A percentile compares a stretch with the other conserved stretches of the same genome.
Conservation (phyloP, 2,888 invertebrate genomes). For the Tubulanus polymorphus region DNA sequence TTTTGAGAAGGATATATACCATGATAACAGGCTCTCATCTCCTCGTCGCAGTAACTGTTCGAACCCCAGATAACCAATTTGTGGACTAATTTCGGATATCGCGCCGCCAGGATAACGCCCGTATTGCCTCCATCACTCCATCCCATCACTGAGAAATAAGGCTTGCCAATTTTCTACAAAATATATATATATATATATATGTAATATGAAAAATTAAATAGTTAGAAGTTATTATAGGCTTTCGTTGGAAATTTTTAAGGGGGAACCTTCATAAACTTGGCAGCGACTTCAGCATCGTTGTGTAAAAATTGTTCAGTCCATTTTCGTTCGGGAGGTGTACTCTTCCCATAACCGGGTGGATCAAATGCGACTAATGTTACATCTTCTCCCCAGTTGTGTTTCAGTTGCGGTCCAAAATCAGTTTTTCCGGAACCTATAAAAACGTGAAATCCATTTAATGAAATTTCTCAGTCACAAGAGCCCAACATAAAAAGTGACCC, state of each 20-base stretch:
- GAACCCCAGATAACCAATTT: slow-evolving; percentile 76
- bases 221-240: background rate
- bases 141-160: slow-evolving; percentile 70
- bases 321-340: slow-evolving; percentile 71
- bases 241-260: too few species aligned
- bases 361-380: slow-evolving; percentile 57
- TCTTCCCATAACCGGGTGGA: slow-evolving; percentile 82
- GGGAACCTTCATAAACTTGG: slow-evolving; percentile 71
- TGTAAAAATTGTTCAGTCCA: slow-evolving; percentile 69
- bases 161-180: slow-evolving; percentile 61
- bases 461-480: too few species aligned
- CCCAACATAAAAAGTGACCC: too few species aligned
- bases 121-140: slow-evolving; percentile 89
- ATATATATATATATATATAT: background rate
- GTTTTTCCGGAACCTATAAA: slow-evolving; percentile 69
- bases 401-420: slow-evolving; percentile 68
- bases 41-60: slow-evolving; percentile 71
- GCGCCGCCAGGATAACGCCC: slow-evolving; percentile 71
- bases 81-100: slow-evolving; percentile 63
- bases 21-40: too few species aligned
- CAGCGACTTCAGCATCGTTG: slow-evolving; percentile 70
- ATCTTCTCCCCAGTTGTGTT: slow-evolving; percentile 56
- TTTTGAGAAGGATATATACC: too few species aligned
- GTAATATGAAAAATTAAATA: too few species aligned
- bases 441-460: too few species aligned